phyloP scores from a whole-genome alignment of 2,888 invertebrate genomes.

The Chironomus tentans region DNA sequence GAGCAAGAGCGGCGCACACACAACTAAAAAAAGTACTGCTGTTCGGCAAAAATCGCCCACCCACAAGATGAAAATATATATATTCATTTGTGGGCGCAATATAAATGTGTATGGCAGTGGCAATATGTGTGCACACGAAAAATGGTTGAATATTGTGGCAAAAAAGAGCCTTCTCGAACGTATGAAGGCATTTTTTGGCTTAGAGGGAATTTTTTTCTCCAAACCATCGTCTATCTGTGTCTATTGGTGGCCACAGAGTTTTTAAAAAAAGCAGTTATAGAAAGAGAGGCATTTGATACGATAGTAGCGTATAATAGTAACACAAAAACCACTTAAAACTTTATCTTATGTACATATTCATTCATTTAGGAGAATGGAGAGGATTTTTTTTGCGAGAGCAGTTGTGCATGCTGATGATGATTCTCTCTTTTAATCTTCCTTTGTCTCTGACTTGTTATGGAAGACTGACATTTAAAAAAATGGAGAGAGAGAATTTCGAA shows the following conservation, averaged over 20 bases:
- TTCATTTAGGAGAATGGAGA: neutral
- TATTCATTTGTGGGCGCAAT: constrained; percentile 27
- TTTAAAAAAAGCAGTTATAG: neutral
- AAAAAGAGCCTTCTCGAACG: neutral
- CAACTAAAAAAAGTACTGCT: neutral
- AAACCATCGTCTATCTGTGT: constrained; percentile 20
- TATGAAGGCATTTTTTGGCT: neutral
- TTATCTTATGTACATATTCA: constrained; percentile 18
- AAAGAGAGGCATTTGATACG: neutral
- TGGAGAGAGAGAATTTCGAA: neutral
- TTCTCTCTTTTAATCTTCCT: neutral
- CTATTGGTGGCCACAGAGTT: constrained; percentile 22
- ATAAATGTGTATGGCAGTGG: constrained; percentile 21
- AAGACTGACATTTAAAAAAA: neutral
- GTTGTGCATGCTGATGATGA: neutral
- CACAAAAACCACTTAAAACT: constrained; percentile 26
- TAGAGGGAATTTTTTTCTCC: neutral
- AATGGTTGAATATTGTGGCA: constrained; percentile 25
- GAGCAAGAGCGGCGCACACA: neutral
- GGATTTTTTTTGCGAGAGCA: neutral
- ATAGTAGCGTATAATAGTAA: neutral
- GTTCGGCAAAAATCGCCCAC: constrained; percentile 10
- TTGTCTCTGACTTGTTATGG: neutral
- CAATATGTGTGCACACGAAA: constrained; percentile 27
- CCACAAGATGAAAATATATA: constrained; percentile 23